Conservation (phyloP, 2,113 vertebrate species). For the Oreamnos americanus region DNA sequence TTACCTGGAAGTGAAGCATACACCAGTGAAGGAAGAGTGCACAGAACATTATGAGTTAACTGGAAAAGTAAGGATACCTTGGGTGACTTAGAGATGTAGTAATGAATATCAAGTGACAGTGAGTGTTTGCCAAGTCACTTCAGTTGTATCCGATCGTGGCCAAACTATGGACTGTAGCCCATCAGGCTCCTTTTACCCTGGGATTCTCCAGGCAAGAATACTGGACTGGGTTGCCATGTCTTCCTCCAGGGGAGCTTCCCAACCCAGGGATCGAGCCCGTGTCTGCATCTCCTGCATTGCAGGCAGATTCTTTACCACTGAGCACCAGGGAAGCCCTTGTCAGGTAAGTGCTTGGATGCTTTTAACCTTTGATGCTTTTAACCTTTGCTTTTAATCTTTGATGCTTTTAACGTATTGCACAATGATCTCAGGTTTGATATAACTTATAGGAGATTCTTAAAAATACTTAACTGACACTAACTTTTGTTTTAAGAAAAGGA, state of each 20-base stretch:
- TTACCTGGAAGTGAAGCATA: not conserved
- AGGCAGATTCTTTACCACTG: not conserved
- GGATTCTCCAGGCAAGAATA: not conserved
- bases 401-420: not conserved
- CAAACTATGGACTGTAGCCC: not conserved
- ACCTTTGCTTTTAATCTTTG: not conserved
- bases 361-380: not conserved
- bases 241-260: not conserved
- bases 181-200: not conserved
- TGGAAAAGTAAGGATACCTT: not conserved
- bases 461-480: not conserved
- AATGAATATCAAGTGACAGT: not conserved
- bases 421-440: not conserved
- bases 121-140: not conserved
- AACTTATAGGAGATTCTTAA: not conserved
- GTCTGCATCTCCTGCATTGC: not conserved
- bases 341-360: not conserved
- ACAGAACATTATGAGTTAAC: not conserved
- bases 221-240: not conserved
- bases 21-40: not conserved
- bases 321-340: not conserved
- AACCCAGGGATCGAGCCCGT: not conserved
- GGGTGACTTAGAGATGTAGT: not conserved
- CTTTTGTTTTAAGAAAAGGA: not conserved
- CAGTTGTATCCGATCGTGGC: not conserved